Percentiles rank a stretch among this genome's conserved stretches.
These are phyloP conservation scores for Conomelus anceps DNA, from an alignment of 2,888 invertebrate genomes.

Conservation along the genomic window DNA sequence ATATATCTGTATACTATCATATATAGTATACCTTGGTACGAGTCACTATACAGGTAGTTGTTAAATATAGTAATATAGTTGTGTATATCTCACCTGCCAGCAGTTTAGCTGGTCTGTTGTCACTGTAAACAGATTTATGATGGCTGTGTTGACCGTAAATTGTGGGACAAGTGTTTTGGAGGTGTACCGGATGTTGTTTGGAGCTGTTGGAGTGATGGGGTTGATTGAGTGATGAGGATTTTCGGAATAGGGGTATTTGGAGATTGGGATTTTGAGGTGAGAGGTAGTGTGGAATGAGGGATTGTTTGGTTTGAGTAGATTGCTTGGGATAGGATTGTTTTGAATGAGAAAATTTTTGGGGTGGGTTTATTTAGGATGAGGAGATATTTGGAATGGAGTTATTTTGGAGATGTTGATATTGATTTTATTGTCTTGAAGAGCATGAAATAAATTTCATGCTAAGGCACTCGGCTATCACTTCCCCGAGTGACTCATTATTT, in stretches of 20 bases:
- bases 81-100: neutral
- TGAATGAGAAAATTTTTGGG: neutral
- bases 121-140: neutral
- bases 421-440: too few species aligned
- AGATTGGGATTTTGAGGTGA: too few species aligned
- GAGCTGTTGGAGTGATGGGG: neutral
- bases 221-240: neutral
- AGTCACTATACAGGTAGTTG: too few species aligned
- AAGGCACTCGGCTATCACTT: too few species aligned
- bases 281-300: too few species aligned
- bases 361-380: neutral
- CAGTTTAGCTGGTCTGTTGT: neutral
- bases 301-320: too few species aligned
- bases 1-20: neutral
- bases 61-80: neutral
- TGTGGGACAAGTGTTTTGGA: neutral
- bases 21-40: too few species aligned
- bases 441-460: too few species aligned
- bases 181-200: neutral
- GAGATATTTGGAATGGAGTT: neutral
- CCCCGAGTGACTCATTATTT: too few species aligned
- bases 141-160: neutral
- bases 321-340: neutral
- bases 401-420: too few species aligned
- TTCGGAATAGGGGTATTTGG: neutral